A percentile compares a stretch with the other conserved stretches of the same genome.
phyloP scores from a whole-genome alignment of 2,888 invertebrate genomes.

The Drosophila longiperda region DNA sequence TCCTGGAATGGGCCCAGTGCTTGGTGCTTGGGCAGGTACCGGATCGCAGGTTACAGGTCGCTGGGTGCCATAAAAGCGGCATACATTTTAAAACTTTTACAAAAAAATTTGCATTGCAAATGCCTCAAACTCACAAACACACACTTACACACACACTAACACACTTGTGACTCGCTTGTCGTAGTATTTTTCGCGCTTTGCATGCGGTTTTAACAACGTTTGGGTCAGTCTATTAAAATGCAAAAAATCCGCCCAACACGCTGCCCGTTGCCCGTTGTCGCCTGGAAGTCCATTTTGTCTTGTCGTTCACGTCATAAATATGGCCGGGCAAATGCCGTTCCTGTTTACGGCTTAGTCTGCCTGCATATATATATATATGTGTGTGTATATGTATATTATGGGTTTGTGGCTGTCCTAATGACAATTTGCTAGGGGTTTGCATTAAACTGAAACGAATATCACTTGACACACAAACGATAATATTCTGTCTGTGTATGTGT shows the following conservation, averaged over 20 bases:
- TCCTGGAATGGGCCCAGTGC: conserved; percentile 40
- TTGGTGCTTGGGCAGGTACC: conserved; percentile 19
- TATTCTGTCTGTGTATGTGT: background rate
- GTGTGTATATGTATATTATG: conserved; percentile 5
- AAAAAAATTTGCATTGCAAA: conserved; percentile 78
- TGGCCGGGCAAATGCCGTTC: conserved; percentile 70
- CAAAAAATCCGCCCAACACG: conserved; percentile 55
- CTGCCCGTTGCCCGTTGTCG: conserved; percentile 8
- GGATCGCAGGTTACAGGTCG: conserved; percentile 30
- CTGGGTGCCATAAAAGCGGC: conserved; percentile 79
- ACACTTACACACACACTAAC: conserved; percentile 20
- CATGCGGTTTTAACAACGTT: conserved; percentile 73
- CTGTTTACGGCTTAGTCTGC: conserved; percentile 66
- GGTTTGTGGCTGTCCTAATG: conserved; percentile 69
- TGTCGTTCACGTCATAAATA: conserved; percentile 81
- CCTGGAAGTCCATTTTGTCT: conserved; percentile 81
- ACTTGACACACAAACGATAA: conserved; percentile 65
- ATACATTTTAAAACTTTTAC: conserved; percentile 76
- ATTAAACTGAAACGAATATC: conserved; percentile 74
- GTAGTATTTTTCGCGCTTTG: conserved; percentile 71
- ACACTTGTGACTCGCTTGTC: conserved; percentile 9
- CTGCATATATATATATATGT: background rate
- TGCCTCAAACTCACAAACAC: conserved; percentile 38
- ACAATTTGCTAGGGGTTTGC: conserved; percentile 77
- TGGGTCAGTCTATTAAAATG: conserved; percentile 82